Evolutionary conservation across 2,797 vertebrate genomes (phyloP).

Genomic region (Sebastiscus tertius): DNA sequence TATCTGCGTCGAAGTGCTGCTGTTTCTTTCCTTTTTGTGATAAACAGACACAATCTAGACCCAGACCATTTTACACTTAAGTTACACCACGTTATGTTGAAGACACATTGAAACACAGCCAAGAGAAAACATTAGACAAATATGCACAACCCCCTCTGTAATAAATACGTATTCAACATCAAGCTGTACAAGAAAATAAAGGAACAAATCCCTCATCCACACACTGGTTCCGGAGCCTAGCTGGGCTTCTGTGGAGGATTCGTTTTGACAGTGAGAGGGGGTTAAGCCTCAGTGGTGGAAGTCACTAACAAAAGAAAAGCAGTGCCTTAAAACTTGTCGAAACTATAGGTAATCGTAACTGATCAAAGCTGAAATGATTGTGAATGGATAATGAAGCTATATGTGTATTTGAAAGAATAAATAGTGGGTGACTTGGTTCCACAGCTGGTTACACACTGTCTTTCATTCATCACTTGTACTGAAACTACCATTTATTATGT

Average conservation of each 20-base stretch:
- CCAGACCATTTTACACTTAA: constrained; percentile 3
- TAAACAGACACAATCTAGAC: constrained; percentile 36
- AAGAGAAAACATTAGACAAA: constrained; percentile 54
- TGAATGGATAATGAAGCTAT: background rate
- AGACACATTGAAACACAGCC: constrained; percentile 50
- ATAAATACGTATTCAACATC: constrained; percentile 25
- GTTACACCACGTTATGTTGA: constrained; percentile 10
- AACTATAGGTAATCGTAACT: too few species aligned
- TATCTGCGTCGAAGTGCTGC: background rate
- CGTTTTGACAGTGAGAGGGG: background rate
- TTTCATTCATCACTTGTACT: background rate
- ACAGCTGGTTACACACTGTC: background rate
- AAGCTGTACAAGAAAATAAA: constrained; percentile 22
- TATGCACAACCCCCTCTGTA: constrained; percentile 66
- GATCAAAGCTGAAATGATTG: background rate
- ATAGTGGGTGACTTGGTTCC: too few species aligned
- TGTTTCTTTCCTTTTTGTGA: constrained; percentile 20
- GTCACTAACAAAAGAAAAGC: background rate
- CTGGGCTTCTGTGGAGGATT: too few species aligned
- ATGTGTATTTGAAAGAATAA: background rate
- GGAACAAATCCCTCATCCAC: background rate
- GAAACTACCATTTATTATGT: background rate
- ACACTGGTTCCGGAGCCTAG: background rate
- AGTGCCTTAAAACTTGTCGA: background rate
- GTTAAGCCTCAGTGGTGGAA: background rate